Base-by-base conservation (phyloP, 2,797 vertebrate genomes). In the Luscinia luscinia region DNA sequence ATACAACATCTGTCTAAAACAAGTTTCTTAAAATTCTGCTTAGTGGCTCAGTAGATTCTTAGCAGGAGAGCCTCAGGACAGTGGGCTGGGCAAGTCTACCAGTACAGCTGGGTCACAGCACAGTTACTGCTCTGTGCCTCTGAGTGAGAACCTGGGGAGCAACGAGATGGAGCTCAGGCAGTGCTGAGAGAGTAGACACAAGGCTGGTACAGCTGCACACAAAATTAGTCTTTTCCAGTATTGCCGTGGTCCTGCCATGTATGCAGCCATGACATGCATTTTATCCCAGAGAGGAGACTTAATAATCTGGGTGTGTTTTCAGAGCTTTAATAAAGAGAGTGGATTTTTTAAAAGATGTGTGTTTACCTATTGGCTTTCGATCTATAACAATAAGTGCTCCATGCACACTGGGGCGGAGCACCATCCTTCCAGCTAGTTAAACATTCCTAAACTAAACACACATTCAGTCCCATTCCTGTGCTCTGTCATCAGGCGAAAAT, bases 1-100 rank as follows among this genome's bases (percentile, higher is more conserved):
- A 88, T 72, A 69, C 52, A 80, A 48, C 95, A 94, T 57, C 78
- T 94, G 86, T 46, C 80, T 78, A 40, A 94, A 62, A 30, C 48
- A 84, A 66, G 34, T 91, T 87, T 69, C 80, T 79, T 74, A 41
- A 89, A 83, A 81, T 68, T 90, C 64, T 62, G 61, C 45, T 27
- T 80, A 18, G 72, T 15, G 6, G 41, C 81, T 83, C 30, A 3
- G 41, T 69, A 78, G 54, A 20, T 84, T 19, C 23, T 78, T 43
- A 49, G 46, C 36, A 70, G 64, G n/a, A 30, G 70, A 87, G 70
- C 73, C 73, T 68, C 57, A 28, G 61, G 80, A 62, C 52, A 70
- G 63, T 34, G 72, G 30, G 2, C n/a, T 28, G 78, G 64, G 27
- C 38, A 61, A 66, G 26, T 11, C 11, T 11, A 4, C 6, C 48